These are phyloP conservation scores for Bubo bubo DNA, from an alignment of 2,113 vertebrate species.

Conservation along the genomic window DNA sequence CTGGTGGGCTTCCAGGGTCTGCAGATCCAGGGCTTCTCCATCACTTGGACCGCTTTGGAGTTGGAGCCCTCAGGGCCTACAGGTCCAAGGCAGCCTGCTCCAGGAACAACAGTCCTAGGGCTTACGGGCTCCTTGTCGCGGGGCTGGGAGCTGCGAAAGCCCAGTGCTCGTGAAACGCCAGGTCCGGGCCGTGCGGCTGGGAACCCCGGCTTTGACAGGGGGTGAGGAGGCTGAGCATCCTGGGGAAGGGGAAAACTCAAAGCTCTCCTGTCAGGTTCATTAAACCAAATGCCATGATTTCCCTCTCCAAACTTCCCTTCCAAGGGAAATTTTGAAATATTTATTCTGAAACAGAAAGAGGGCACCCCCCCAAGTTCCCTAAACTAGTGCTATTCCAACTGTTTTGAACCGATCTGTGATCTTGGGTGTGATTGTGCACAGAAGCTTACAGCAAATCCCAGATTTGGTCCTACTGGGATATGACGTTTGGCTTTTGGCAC, in stretches of 20 bases:
- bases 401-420: background rate
- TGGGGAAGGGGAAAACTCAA: background rate
- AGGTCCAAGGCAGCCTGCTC: background rate
- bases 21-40: background rate
- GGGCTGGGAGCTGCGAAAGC: background rate
- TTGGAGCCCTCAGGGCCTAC: background rate
- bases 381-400: background rate
- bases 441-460: background rate
- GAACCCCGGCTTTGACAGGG: background rate
- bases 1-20: background rate
- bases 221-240: background rate
- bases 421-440: background rate
- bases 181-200: background rate
- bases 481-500: background rate
- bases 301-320: background rate
- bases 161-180: background rate
- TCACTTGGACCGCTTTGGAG: background rate
- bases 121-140: accelerated
- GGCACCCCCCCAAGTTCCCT: background rate
- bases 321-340: background rate
- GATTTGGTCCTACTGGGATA: background rate
- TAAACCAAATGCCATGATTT: background rate
- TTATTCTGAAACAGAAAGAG: background rate
- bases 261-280: background rate
- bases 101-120: background rate